Percentiles rank a stretch among this genome's conserved stretches.
Conservation (phyloP, 2,888 invertebrate species). For the Iphiclides podalirius region DNA sequence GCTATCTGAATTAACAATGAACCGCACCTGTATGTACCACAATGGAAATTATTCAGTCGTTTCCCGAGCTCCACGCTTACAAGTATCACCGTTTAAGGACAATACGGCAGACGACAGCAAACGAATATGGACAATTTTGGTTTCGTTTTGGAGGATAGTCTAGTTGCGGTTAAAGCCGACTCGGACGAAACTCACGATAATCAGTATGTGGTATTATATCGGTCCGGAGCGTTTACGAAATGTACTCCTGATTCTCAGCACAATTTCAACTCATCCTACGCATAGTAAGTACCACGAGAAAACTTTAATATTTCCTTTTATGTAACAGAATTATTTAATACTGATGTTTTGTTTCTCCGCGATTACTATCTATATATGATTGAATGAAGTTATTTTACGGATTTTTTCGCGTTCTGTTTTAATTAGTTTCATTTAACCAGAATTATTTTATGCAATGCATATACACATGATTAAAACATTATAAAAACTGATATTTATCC, state of each 20-base stretch:
- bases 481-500: no score
- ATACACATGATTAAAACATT: no score
- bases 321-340: no score
- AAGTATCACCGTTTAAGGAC: constrained; percentile 5
- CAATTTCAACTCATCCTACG: not conserved
- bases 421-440: no score
- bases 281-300: constrained; percentile 11
- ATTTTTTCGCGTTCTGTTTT: no score
- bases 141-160: constrained; percentile 50
- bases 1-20: constrained; percentile 46
- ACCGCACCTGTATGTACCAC: constrained; percentile 34
- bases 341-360: no score
- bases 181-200: not conserved
- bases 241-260: not conserved
- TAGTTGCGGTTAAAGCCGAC: constrained; percentile 33
- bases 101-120: not conserved
- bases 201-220: constrained; percentile 9
- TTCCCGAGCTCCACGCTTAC: constrained; percentile 24
- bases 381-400: no score
- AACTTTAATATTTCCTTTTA: no score
- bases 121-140: constrained; percentile 57
- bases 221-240: not conserved
- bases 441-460: no score
- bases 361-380: no score
- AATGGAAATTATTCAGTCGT: constrained; percentile 34